These are phyloP conservation scores for Actinia tenebrosa DNA, from an alignment of 64 coral and sea anemone species.

Conservation along the genomic window DNA sequence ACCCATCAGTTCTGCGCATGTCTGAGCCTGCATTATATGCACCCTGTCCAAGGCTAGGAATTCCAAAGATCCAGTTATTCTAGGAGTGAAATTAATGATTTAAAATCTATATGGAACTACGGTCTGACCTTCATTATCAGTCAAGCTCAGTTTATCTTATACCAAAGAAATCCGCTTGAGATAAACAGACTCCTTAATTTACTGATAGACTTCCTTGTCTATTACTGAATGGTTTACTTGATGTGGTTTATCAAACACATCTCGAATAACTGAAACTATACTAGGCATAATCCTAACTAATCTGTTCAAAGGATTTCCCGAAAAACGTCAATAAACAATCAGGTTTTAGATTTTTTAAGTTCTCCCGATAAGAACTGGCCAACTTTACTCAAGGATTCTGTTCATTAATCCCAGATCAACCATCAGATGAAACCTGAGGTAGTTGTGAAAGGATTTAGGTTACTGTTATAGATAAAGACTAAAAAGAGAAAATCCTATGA, in stretches of 20 bases:
- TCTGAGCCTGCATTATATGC: too few relatives aligned
- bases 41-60: too few relatives aligned
- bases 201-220: too few relatives aligned
- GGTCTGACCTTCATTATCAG: neutral
- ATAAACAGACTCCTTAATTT: neutral
- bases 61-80: neutral
- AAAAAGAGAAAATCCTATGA: too few relatives aligned
- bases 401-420: too few relatives aligned
- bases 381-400: neutral
- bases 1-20: too few relatives aligned
- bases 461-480: too few relatives aligned
- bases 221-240: neutral
- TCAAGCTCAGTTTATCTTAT: neutral
- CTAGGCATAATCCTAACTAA: neutral
- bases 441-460: too few relatives aligned
- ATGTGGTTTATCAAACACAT: neutral
- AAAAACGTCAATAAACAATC: too few relatives aligned
- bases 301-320: neutral
- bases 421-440: too few relatives aligned
- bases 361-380: neutral
- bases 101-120: neutral
- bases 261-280: neutral
- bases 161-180: neutral
- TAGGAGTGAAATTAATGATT: neutral
- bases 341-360: neutral